A percentile compares a stretch with the other conserved stretches of the same genome.
Evolutionary conservation across 1,140 invertebrate genomes (phyloP).

Genomic region (Procambarus virginalis): DNA sequence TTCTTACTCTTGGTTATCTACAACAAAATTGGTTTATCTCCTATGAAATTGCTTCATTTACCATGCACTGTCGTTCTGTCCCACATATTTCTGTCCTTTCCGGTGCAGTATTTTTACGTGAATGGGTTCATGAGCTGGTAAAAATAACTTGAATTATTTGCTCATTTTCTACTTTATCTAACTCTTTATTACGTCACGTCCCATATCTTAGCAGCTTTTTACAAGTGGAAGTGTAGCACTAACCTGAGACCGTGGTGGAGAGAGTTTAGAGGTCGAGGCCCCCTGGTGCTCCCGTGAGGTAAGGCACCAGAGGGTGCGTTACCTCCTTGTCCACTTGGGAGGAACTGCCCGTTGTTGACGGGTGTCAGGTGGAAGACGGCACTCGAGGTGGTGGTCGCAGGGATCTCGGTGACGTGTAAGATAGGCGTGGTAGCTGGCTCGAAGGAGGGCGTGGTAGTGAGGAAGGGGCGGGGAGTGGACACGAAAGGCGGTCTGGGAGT

Average conservation of each 20-base stretch:
- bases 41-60: too few species aligned
- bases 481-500: constrained; percentile 7
- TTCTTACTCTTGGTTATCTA: too few species aligned
- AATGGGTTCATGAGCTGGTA: too few species aligned
- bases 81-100: too few species aligned
- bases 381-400: constrained; percentile 28
- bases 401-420: constrained; percentile 40
- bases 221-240: not conserved
- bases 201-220: not conserved
- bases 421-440: constrained; percentile 26
- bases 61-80: too few species aligned
- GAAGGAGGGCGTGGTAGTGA: constrained; percentile 13
- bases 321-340: not conserved
- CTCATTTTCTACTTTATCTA: not conserved
- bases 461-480: not conserved
- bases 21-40: too few species aligned
- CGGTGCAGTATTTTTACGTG: too few species aligned
- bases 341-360: constrained; percentile 35
- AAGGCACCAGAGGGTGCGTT: not conserved
- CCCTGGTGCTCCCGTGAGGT: not conserved
- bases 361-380: constrained; percentile 39
- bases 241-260: not conserved
- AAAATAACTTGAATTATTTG: too few species aligned
- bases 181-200: not conserved
- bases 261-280: not conserved